These are phyloP conservation scores for Rhopalosiphum padi DNA, from an alignment of 1,140 invertebrate genomes.

Conservation along the genomic window DNA sequence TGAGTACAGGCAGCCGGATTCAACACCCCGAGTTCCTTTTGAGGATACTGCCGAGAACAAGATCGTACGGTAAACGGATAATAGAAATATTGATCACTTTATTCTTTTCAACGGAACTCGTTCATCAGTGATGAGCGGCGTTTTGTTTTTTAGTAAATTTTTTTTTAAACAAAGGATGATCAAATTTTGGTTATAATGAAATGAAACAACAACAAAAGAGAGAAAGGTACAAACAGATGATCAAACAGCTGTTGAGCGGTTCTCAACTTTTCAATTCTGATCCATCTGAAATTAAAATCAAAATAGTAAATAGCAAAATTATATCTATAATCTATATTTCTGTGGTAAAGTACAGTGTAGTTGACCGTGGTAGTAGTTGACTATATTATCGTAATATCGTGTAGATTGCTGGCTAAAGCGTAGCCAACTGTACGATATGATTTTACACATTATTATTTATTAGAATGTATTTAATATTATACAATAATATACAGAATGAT, in stretches of 20 bases:
- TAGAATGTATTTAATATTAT: not conserved
- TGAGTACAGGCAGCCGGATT: conserved; percentile 26
- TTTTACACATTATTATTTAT: not conserved
- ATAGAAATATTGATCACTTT: not conserved
- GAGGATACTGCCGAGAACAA: not conserved
- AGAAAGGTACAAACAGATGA: conserved; percentile 47
- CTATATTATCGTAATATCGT: not conserved
- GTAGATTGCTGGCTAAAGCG: not conserved
- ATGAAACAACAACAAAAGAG: conserved; percentile 50
- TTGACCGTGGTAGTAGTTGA: not conserved
- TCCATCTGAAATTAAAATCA: not conserved
- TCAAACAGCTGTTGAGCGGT: conserved; percentile 28
- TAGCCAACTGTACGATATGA: not conserved
- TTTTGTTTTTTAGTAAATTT: not conserved
- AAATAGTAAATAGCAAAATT: not conserved
- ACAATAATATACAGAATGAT: not conserved
- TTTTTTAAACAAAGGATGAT: conserved; percentile 52
- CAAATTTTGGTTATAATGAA: conserved; percentile 50
- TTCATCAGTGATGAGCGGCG: not conserved
- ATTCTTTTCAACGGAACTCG: not conserved
- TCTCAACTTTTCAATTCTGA: not conserved
- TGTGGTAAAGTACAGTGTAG: not conserved
- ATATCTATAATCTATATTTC: not conserved
- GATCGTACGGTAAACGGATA: too few relatives aligned
- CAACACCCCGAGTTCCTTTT: not conserved